These are phyloP conservation scores for Leptocoma aspasia DNA, from an alignment of 2,113 vertebrate species.

Conservation along the genomic window DNA sequence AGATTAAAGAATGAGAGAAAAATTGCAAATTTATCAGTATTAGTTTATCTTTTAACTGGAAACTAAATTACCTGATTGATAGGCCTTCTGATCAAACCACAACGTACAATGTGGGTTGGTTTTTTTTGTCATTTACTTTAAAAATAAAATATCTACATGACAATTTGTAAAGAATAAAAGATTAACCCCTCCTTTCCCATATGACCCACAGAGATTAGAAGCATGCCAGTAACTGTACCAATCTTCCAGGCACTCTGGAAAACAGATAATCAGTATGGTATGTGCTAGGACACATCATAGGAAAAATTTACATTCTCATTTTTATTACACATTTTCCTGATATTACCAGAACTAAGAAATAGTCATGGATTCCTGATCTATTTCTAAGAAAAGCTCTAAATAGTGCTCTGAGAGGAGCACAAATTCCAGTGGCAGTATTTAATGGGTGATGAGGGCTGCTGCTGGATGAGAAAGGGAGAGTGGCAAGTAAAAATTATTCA, in stretches of 20 bases:
- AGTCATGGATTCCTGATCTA: background rate
- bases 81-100: slow-evolving; percentile 6
- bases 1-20: slow-evolving; percentile 9
- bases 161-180: background rate
- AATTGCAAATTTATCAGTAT: slow-evolving; percentile 46
- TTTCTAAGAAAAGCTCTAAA: background rate
- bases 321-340: background rate
- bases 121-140: background rate
- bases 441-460: background rate
- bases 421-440: background rate
- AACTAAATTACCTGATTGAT: slow-evolving; percentile 42
- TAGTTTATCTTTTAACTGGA: slow-evolving; percentile 54
- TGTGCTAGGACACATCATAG: background rate
- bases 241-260: background rate
- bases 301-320: background rate
- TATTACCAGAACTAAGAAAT: background rate
- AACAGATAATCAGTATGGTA: background rate
- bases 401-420: background rate
- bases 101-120: background rate
- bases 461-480: background rate
- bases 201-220: background rate
- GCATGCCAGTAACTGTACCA: background rate
- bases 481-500: background rate
- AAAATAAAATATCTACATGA: slow-evolving; percentile 14
- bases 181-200: background rate